Conservation (phyloP, 2,113 vertebrate species). For the Ptilorrhoa leucosticta region DNA sequence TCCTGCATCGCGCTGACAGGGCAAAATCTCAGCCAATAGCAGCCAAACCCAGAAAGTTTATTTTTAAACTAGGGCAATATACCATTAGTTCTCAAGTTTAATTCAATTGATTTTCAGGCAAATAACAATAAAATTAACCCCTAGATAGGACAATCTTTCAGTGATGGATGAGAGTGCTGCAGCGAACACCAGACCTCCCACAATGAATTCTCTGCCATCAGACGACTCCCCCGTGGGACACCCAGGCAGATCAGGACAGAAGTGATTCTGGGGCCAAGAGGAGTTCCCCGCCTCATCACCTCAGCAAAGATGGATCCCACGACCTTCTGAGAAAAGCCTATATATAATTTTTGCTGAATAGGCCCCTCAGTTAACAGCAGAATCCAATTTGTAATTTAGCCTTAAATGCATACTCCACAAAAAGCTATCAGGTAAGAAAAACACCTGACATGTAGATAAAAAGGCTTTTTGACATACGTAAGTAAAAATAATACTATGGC, state of each 20-base stretch:
- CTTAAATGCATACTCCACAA: conserved; percentile 68
- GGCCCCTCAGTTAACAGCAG: conserved; percentile 63
- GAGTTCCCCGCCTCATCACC: conserved; percentile 24
- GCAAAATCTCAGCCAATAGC: background rate
- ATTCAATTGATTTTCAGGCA: conserved; percentile 43
- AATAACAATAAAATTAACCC: conserved; percentile 33
- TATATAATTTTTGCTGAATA: conserved; percentile 65
- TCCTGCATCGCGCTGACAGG: background rate
- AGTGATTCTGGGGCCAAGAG: background rate
- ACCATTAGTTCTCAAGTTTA: conserved; percentile 37
- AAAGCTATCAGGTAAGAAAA: conserved; percentile 52
- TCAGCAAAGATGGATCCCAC: conserved; percentile 9
- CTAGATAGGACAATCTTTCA: background rate
- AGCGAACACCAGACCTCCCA: background rate
- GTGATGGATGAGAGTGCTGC: background rate
- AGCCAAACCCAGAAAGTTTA: conserved; percentile 1
- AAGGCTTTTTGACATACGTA: conserved; percentile 70
- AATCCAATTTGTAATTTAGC: conserved; percentile 74
- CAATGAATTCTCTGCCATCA: background rate
- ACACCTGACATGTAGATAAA: conserved; percentile 61
- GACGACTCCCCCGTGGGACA: background rate
- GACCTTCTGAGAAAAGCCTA: conserved; percentile 50
- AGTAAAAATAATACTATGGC: conserved; percentile 68
- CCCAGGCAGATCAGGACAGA: background rate
- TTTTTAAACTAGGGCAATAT: conserved; percentile 43